A percentile compares a stretch with the other conserved stretches of the same genome.
Conservation (phyloP, 1,140 invertebrate genomes). For the Coenobita brevimanus region DNA sequence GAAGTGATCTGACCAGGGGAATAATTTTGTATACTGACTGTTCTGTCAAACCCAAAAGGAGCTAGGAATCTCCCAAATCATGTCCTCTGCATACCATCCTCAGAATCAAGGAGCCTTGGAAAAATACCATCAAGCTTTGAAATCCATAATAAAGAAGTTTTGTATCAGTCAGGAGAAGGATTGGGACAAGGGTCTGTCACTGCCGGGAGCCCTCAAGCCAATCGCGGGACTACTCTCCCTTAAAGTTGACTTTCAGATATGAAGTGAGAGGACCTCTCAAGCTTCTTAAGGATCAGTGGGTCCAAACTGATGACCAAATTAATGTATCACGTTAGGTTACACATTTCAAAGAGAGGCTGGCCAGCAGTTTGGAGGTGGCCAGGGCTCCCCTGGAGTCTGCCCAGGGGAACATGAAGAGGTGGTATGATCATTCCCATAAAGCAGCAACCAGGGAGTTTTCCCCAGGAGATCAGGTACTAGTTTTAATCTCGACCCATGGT, state of each 20-base stretch:
- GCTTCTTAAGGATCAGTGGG: neutral
- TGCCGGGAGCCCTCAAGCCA: neutral
- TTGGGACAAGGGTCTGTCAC: slow-evolving; percentile 20
- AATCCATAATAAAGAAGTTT: neutral
- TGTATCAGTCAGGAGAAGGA: neutral
- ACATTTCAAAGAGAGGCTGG: neutral
- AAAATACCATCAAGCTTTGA: slow-evolving; percentile 7
- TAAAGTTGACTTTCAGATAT: neutral
- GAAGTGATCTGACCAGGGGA: slow-evolving; percentile 30
- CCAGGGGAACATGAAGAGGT: neutral
- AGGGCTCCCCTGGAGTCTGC: neutral
- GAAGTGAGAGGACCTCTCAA: neutral
- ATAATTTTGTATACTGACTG: neutral
- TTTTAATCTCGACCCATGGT: too few species aligned
- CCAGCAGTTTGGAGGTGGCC: neutral
- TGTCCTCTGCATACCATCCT: slow-evolving; percentile 12
- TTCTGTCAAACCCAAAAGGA: neutral
- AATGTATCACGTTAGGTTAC: neutral
- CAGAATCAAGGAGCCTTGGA: neutral
- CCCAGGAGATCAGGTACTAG: neutral
- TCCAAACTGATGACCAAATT: too few species aligned
- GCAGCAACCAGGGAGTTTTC: neutral
- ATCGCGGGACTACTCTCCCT: neutral
- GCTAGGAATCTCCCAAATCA: neutral
- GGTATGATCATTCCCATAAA: neutral